Evolutionary conservation across 92 coral and sea anemone genomes (phyloP).

Genomic region (Metridium senile): DNA sequence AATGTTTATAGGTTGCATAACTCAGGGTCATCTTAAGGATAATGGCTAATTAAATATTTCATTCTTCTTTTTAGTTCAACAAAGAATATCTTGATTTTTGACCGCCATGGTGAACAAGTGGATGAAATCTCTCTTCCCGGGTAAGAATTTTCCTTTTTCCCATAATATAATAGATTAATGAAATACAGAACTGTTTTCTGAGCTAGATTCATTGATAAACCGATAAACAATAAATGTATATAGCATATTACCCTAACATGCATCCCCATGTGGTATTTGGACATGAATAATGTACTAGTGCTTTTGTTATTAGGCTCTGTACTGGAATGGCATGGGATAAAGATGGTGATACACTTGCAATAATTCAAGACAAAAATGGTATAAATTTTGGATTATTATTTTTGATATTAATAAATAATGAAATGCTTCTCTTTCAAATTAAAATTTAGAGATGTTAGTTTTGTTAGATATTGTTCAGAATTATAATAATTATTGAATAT

Average conservation of each 20-base stretch:
- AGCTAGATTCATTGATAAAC: background rate
- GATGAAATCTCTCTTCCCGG: constrained; percentile 97
- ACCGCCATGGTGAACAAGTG: constrained; percentile 93
- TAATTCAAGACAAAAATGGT: constrained; percentile 96
- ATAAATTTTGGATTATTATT: background rate
- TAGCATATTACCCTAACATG: too few species aligned
- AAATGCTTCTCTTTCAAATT: background rate
- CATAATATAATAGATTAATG: background rate
- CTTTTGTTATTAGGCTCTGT: constrained; percentile 63
- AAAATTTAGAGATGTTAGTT: too few species aligned
- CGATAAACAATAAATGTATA: too few species aligned
- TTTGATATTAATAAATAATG: too few species aligned
- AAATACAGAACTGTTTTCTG: background rate
- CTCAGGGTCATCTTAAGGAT: too few species aligned
- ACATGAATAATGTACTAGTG: too few species aligned
- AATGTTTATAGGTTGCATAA: too few species aligned
- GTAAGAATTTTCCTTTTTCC: constrained; percentile 40
- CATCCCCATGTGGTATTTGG: too few species aligned
- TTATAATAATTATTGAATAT: too few species aligned
- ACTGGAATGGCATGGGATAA: constrained; percentile 99
- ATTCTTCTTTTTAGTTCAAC: constrained; percentile 77
- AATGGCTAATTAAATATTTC: too few species aligned
- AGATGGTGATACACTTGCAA: constrained; percentile 96
- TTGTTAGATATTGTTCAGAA: too few species aligned
- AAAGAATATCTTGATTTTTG: constrained; percentile 82